Evolutionary conservation across 2,888 invertebrate species (phyloP).

Genomic region (Salticus scenicus): DNA sequence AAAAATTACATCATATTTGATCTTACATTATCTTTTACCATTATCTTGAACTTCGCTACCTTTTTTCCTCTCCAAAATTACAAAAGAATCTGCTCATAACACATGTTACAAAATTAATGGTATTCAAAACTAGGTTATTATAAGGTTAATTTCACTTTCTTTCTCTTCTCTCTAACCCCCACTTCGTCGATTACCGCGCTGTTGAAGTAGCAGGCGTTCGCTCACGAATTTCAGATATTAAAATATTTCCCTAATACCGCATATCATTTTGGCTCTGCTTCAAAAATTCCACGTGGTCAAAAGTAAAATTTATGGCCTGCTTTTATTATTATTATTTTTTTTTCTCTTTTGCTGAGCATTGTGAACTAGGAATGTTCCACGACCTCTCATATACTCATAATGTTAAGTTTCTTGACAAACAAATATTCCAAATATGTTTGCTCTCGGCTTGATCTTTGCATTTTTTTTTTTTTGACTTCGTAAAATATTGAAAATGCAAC

Average conservation of each 20-base stretch:
- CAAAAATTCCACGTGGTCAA: slow-evolving; percentile 2
- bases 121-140: neutral
- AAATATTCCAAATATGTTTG: neutral
- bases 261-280: neutral
- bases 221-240: neutral
- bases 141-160: neutral
- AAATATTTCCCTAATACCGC: neutral
- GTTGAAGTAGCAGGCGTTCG: neutral
- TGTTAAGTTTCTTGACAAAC: slow-evolving; percentile 6
- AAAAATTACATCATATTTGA: too few relatives aligned
- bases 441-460: neutral
- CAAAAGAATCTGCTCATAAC: neutral
- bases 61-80: neutral
- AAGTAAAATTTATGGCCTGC: neutral
- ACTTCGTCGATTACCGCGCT: neutral
- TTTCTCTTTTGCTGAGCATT: neutral
- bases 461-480: neutral
- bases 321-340: too few relatives aligned
- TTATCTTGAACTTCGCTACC: too few relatives aligned
- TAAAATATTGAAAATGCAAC: neutral
- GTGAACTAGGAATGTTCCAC: neutral
- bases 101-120: neutral
- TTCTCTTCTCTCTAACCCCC: too few relatives aligned
- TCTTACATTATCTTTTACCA: too few relatives aligned
- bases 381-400: neutral